phyloP scores from a whole-genome alignment of 1,140 invertebrate species.

The Papilio helenus region DNA sequence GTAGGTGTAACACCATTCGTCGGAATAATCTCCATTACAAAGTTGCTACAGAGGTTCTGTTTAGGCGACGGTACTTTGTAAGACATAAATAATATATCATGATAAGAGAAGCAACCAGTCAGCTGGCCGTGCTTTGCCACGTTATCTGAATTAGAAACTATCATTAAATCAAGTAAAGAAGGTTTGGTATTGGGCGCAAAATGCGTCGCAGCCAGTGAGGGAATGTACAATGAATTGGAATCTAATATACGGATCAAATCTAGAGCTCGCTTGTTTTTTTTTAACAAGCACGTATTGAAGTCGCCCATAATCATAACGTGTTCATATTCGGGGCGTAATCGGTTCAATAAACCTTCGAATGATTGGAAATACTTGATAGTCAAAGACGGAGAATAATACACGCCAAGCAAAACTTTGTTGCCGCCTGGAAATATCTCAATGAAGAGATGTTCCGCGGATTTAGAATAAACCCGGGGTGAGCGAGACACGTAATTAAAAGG shows the following conservation, averaged over 20 bases:
- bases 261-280: conserved; percentile 11
- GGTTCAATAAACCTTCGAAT: conserved; percentile 31
- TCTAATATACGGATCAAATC: conserved; percentile 21
- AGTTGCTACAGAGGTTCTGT: conserved; percentile 23
- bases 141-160: conserved; percentile 28
- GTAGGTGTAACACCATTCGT: too few relatives aligned
- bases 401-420: conserved; percentile 37
- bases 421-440: conserved; percentile 10
- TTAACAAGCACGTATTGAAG: conserved; percentile 36
- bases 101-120: conserved; percentile 33
- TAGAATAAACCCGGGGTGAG: background rate
- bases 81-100: conserved; percentile 33
- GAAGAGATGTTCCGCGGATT: conserved; percentile 35
- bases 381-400: conserved; percentile 31
- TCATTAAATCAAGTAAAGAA: conserved; percentile 36
- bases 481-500: background rate
- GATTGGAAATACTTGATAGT: conserved; percentile 34
- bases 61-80: conserved; percentile 36
- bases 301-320: conserved; percentile 34
- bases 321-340: background rate
- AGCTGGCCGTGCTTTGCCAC: conserved; percentile 28
- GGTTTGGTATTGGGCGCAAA: conserved; percentile 34
- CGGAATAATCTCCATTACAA: conserved; percentile 18
- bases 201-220: conserved; percentile 17
- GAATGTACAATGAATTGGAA: conserved; percentile 20